A percentile compares a stretch with the other conserved stretches of the same genome.
These are phyloP conservation scores for Graptemys geographica DNA, from an alignment of 2,797 vertebrate genomes.

Conservation along the genomic window DNA sequence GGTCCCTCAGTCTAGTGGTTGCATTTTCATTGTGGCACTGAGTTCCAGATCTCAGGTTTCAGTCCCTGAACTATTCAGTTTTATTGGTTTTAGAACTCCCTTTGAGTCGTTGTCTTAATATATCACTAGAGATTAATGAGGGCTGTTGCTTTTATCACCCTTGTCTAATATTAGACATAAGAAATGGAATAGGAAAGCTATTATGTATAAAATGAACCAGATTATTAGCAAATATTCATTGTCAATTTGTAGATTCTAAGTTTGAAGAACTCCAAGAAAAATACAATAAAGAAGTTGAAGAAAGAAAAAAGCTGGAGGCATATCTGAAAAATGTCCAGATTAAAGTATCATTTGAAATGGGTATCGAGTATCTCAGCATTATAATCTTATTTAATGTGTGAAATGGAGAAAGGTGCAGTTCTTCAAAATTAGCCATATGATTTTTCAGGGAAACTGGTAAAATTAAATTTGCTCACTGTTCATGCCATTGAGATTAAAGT, in stretches of 20 bases:
- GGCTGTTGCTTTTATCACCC: neutral
- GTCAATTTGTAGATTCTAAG: conserved; percentile 81
- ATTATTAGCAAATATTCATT: neutral
- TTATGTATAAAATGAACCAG: neutral
- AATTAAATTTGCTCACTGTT: neutral
- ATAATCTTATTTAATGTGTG: neutral
- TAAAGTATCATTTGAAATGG: conserved; percentile 78
- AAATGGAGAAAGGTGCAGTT: neutral
- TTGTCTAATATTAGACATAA: neutral
- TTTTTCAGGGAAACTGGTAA: neutral
- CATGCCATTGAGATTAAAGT: neutral
- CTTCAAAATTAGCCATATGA: neutral
- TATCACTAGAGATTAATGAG: neutral
- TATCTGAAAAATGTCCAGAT: conserved; percentile 88
- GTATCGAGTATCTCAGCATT: neutral
- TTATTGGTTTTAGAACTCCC: neutral
- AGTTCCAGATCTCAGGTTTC: neutral
- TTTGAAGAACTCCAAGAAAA: conserved; percentile 90
- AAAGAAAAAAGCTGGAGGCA: conserved; percentile 88
- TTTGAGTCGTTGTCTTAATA: neutral
- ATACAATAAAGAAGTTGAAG: conserved; percentile 90
- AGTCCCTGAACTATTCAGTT: neutral
- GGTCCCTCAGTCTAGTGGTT: neutral
- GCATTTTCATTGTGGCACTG: neutral
- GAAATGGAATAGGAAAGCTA: neutral